Base-by-base conservation (phyloP, 2,797 vertebrate genomes). In the Merluccius polli region DNA sequence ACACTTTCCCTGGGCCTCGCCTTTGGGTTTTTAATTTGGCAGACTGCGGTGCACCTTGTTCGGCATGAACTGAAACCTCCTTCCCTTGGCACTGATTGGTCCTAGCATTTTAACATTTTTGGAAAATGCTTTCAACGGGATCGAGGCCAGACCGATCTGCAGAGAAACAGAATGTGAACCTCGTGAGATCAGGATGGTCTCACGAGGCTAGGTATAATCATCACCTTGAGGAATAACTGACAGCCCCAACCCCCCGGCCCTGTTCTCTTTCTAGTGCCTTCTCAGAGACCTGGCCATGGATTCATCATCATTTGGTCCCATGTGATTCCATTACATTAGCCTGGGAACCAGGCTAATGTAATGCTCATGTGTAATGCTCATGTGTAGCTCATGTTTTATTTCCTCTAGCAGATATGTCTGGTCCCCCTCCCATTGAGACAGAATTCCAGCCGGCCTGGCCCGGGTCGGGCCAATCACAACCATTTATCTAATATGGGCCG, bases 271-370 rank as follows among this genome's bases (percentile, higher is more conserved):
- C 76, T 21, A 74, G 65, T 79, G 30, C 63, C 75, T 76, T 82
- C 79, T 83, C 78, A 84, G 73, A 87, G 84, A 85, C 76, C 80
- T 73, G 52, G 27, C 48, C 84, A 91, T 87, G 84, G 89, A 92
- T 91, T 90, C 88, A 73, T 91, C 88, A 88, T 90, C 87, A 86
- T 82, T 71, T 83, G 81, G 77, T 89, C 83, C 86, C 84, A 85
- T 83, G 86, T n/a, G n/a, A n/a, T n/a, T n/a, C n/a, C n/a, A n/a
- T n/a, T n/a, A n/a, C n/a, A n/a, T n/a, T n/a, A n/a, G n/a, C n/a
- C n/a, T n/a, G n/a, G n/a, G n/a, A n/a, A n/a, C n/a, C n/a, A n/a
- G n/a, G n/a, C n/a, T n/a, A n/a, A n/a, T n/a, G n/a, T n/a, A n/a
- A n/a, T n/a, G n/a, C n/a, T n/a, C n/a, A n/a, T n/a, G n/a, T n/a